Base-by-base conservation (phyloP, 2,888 invertebrate species). In the Andrena camellia region DNA sequence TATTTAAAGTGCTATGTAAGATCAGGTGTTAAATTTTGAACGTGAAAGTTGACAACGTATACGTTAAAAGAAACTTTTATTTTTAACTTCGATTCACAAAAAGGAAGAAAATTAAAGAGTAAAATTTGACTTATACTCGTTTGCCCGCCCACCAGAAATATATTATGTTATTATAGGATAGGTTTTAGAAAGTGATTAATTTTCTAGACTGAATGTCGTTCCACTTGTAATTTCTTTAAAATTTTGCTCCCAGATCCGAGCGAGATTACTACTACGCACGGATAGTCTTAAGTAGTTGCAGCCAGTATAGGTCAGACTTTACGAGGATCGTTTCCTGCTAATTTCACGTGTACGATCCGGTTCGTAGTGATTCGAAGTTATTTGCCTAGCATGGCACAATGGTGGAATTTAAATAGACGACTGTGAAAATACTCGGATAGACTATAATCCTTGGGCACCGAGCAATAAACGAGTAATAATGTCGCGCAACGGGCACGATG, bases 221-320 rank as follows among this genome's bases (percentile, higher is more conserved):
- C 42, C 42, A 42, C 4, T 17, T 42, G 17, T 42, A 17, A 5
- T 42, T 42, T 42, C 42, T 42, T 42, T 17, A 42, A 42, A 42
- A 42, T 42, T 17, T 42, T 42, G 4, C 42, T 17, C 42, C 42
- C 42, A 42, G 42, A 54, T 26, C 33, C 6, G 1, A 54, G 2
- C 4, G 23, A n/a, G 10, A 29, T 2, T 26, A 31, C 7, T 6
- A 10, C 7, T 26, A n/a, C 17, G 50, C 6, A 1, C 35, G 17
- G 17, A 7, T 10, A 57, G 20, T 29, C 26, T 35, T 20, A 70
- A 70, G 69, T 76, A 76, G 64, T 57, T 75, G 7, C n/a, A 4
- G 29, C 35, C 69, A n/a, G 66, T 29, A 31, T n/a, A 4, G 10
- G 54, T 54, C 78, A 35, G 78, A 64, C 68, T 48, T 69, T 20